Evolutionary conservation across 30 jellyfish, hydroid and myxozoan species (phyloP), one percentile per base, ranked within the genome.

Genomic region (Phacellophora camtschatica): DNA sequence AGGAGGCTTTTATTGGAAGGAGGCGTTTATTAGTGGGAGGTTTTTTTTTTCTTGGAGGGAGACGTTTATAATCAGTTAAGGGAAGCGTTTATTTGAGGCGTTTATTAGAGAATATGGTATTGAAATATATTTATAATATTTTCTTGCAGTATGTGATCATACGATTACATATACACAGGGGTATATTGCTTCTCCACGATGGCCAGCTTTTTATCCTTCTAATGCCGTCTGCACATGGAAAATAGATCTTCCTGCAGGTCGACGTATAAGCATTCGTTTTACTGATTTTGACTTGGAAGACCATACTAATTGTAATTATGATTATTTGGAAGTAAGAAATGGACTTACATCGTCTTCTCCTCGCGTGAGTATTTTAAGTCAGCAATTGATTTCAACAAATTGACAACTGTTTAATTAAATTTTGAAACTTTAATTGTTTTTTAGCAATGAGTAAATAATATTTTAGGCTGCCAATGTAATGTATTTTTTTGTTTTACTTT

Each of bases 101-200:
- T n/a, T n/a, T n/a, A n/a, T n/a, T n/a, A n/a, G n/a, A n/a, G n/a
- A n/a, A n/a, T n/a, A n/a, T n/a, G n/a, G n/a, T n/a, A n/a, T n/a
- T n/a, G n/a, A n/a, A n/a, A n/a, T 35, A 37, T 69, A 7, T 33
- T 9, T 27, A 6, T 43, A 9, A 19, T 39, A 33, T 42, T 10
- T 7, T 51, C 39, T 78, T 70, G 9, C 70, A 85, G 96, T 55
- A 13, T 85, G 96, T 71, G 72, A n/a, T 59, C 45, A 49, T 45
- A 57, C 84, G 1, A 51, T 85, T 27, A 85, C 96, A 34, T 66
- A 73, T 31, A 74, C 96, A 6, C 87, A 66, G 68, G 96, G 96
- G 8, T 74, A 57, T 62, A 85, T 85, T 57, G 90, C 83, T 28
- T 61, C 96, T 20, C 96, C 96, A 32, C 56, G 71, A 11, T 85